Conservation (phyloP, 1,140 invertebrate species). For the Aradophagus sp. region DNA sequence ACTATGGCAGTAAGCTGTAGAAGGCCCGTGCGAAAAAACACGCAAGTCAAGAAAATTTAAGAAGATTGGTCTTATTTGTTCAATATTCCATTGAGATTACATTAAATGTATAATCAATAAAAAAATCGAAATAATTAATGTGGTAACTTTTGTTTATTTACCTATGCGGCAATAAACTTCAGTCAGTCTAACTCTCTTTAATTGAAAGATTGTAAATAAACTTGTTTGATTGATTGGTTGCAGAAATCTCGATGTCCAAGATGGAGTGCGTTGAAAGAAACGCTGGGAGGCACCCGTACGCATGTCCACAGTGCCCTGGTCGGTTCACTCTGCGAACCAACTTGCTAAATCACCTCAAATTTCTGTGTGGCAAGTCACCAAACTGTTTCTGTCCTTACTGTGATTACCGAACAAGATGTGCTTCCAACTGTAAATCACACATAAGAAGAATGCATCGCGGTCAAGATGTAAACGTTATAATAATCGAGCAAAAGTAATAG, state of each 20-base stretch:
- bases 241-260: not conserved
- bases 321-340: slow-evolving; percentile 52
- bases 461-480: slow-evolving; percentile 51
- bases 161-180: too few relatives aligned
- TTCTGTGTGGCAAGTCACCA: slow-evolving; percentile 67
- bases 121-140: too few relatives aligned
- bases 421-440: slow-evolving; percentile 76
- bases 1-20: too few relatives aligned
- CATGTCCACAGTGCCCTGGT: slow-evolving; percentile 42
- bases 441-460: slow-evolving; percentile 62
- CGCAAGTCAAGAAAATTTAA: too few relatives aligned
- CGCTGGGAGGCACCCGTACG: slow-evolving; percentile 17
- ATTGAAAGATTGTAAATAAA: too few relatives aligned
- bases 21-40: too few relatives aligned
- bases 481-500: too few relatives aligned
- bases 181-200: too few relatives aligned
- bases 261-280: slow-evolving; percentile 2
- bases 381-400: slow-evolving; percentile 78
- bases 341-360: slow-evolving; percentile 53
- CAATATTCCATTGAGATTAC: too few relatives aligned
- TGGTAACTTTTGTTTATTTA: too few relatives aligned
- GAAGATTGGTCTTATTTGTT: too few relatives aligned
- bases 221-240: slow-evolving; percentile 21
- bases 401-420: slow-evolving; percentile 74
- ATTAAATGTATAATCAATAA: too few relatives aligned